phyloP scores from a whole-genome alignment of 2,888 invertebrate genomes.

The Octonoba sinensis region DNA sequence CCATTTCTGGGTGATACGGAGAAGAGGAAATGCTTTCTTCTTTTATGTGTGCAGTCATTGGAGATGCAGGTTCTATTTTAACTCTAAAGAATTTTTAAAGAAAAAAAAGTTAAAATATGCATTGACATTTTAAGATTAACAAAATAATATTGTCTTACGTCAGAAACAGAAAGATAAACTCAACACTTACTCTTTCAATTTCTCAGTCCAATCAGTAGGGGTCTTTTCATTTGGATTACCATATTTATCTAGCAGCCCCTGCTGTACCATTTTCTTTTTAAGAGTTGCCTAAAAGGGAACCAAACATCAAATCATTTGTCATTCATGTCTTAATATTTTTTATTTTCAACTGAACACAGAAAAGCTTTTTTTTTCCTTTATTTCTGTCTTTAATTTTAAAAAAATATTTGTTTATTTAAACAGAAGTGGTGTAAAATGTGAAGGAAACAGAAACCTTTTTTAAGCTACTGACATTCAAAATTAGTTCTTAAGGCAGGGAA shows the following conservation, averaged over 20 bases:
- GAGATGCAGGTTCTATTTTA: not conserved
- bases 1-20: not conserved
- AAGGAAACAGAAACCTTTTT: too few species aligned
- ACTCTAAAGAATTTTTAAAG: not conserved
- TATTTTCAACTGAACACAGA: conserved; percentile 2
- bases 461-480: too few species aligned
- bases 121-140: not conserved
- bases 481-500: too few species aligned
- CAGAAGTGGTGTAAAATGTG: too few species aligned
- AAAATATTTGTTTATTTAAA: too few species aligned
- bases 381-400: too few species aligned
- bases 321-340: not conserved
- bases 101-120: not conserved
- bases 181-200: not conserved
- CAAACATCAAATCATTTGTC: not conserved
- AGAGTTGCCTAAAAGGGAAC: conserved; percentile 78
- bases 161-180: not conserved
- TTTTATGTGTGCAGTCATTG: conserved; percentile 9
- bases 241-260: conserved; percentile 93
- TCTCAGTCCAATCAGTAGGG: conserved; percentile 83
- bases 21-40: not conserved
- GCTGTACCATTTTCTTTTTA: conserved; percentile 89
- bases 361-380: too few species aligned
- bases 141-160: not conserved
- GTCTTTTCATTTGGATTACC: conserved; percentile 98